Conservation (phyloP, 2,113 vertebrate species). For the Pimephales promelas region DNA sequence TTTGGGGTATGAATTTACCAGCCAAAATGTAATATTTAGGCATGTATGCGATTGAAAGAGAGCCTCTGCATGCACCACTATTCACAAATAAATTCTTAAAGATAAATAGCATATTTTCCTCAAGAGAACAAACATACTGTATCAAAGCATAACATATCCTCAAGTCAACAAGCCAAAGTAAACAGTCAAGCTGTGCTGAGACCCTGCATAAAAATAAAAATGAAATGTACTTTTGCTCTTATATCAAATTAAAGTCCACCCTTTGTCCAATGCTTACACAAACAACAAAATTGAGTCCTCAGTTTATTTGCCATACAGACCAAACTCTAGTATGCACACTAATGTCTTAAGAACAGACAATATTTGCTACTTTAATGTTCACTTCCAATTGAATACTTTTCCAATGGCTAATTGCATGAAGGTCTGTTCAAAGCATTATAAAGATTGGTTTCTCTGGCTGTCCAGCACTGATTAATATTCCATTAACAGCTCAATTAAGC, state of each 20-base stretch:
- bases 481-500: conserved; percentile 62
- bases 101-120: background rate
- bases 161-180: conserved; percentile 7
- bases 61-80: background rate
- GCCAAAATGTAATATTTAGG: background rate
- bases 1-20: background rate
- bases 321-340: conserved; percentile 1
- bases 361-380: background rate
- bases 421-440: conserved; percentile 17
- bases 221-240: background rate
- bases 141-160: conserved; percentile 1
- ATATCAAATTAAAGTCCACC: background rate
- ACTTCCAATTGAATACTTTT: background rate
- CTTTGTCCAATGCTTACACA: background rate
- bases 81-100: background rate
- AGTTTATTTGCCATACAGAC: background rate
- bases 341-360: background rate
- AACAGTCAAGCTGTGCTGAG: background rate
- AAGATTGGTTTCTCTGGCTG: conserved; percentile 28
- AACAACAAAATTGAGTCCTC: background rate
- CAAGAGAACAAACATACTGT: background rate
- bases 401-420: conserved; percentile 16
- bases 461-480: conserved; percentile 52
- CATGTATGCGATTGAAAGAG: background rate
- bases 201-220: background rate